Evolutionary conservation across 2,797 vertebrate species (phyloP), one percentile per base, ranked within the genome.

Genomic region (Hypotaenidia okinawae): DNA sequence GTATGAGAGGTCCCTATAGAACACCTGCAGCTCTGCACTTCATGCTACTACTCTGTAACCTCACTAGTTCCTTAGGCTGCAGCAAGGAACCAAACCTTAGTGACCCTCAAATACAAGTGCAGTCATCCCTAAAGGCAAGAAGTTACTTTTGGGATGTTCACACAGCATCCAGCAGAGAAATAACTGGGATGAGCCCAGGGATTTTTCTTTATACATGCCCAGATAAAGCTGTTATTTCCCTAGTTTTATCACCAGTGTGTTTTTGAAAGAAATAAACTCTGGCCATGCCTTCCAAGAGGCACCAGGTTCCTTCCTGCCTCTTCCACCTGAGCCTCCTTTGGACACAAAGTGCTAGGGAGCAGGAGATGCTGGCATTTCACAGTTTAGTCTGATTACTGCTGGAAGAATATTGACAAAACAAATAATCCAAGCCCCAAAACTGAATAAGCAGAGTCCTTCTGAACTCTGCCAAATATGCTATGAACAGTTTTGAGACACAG

Each of bases 91-190:
- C 23, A 49, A 55, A 70, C 27, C 28, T 16, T 24, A 33, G 22
- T 43, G 70, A 62, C 23, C 11, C 37, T 27, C 54, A 84, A 68
- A 84, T 7, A 9, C n/a, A 37, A 0, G 0, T 30, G 57, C 19
- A 84, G 6, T 21, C 63, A 30, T 49, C 41, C 54, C 28, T 33
- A 49, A 45, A 64, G 28, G 47, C 25, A 54, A 58, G 54, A 57
- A 16, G 45, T 63, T 25, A 73, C 28, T 66, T 73, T 32, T 4
- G 41, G 77, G 70, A n/a, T 2, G 1, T 58, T 79, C 62, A 72
- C 33, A 52, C 15, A 68, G 35, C 27, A 52, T 27, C 39, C 49
- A 68, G 70, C 13, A 87, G 39, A 49, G 74, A 47, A 47, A 57
- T 16, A 68, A 64, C 39, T 21, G 30, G 4, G 78, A 68, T 6